Evolutionary conservation across 2,888 invertebrate genomes (phyloP).

Genomic region (Ceriagrion tenellum): DNA sequence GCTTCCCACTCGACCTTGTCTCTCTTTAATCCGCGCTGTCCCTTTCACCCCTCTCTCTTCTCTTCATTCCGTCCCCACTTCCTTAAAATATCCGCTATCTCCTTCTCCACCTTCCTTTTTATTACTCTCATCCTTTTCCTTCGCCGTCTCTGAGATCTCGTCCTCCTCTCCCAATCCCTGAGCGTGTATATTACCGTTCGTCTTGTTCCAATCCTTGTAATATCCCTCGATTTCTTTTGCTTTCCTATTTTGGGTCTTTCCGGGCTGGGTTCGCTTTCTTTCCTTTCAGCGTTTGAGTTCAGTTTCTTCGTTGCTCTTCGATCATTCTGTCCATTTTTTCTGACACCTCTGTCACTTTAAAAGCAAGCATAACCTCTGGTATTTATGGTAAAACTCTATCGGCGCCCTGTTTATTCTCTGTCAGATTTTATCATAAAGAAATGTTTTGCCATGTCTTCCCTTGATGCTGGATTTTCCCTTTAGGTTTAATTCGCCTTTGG

Average conservation of each 20-base stretch:
- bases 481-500: too few species aligned
- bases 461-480: too few species aligned
- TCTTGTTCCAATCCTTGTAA: not conserved
- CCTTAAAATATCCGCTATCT: not conserved
- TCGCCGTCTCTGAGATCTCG: not conserved
- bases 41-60: not conserved
- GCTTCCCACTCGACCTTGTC: not conserved
- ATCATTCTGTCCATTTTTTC: not conserved
- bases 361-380: too few species aligned
- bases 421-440: too few species aligned
- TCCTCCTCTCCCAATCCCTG: not conserved
- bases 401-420: too few species aligned
- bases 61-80: not conserved
- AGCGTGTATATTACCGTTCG: not conserved
- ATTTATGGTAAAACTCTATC: too few species aligned
- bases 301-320: not conserved
- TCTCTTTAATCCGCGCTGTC: not conserved
- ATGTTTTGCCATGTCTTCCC: too few species aligned
- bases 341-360: too few species aligned
- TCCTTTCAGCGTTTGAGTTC: not conserved
- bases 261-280: too few species aligned
- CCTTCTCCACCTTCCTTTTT: not conserved
- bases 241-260: not conserved
- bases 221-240: not conserved
- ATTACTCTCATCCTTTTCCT: not conserved